Conservation (phyloP, 1,140 invertebrate genomes). For the Drosophila jambulina region DNA sequence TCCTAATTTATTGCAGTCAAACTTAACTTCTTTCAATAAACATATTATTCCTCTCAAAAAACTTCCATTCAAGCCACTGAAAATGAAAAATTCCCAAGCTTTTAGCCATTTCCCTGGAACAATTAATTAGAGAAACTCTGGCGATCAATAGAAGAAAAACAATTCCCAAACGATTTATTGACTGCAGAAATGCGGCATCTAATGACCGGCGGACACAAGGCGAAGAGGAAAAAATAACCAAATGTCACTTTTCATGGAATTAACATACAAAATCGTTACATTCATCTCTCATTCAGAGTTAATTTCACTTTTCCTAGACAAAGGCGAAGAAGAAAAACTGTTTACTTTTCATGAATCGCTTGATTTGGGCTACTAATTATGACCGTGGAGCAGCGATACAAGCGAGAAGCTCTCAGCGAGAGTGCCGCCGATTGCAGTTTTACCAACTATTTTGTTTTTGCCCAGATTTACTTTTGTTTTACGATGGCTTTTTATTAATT, state of each 20-base stretch:
- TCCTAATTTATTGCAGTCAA: no score
- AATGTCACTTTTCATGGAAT: conserved; percentile 67
- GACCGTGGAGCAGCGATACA: background rate
- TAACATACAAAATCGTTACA: conserved; percentile 52
- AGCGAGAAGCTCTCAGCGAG: conserved; percentile 30
- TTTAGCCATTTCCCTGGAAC: conserved; percentile 2
- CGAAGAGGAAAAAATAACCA: conserved; percentile 23
- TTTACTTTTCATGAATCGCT: conserved; percentile 61
- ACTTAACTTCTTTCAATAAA: background rate
- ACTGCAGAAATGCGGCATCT: conserved; percentile 15
- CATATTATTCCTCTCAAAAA: background rate
- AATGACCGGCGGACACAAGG: conserved; percentile 23
- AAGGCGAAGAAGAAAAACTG: conserved; percentile 69
- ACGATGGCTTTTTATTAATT: conserved; percentile 65
- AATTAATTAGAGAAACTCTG: conserved; percentile 57
- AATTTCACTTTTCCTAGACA: conserved; percentile 78
- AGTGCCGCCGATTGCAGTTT: conserved; percentile 41
- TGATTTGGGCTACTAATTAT: conserved; percentile 74
- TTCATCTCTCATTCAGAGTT: conserved; percentile 16
- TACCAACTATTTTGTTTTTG: conserved; percentile 26
- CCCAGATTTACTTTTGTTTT: conserved; percentile 38
- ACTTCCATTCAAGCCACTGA: background rate
- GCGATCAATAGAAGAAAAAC: conserved; percentile 8
- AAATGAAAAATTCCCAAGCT: background rate
- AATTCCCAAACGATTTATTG: conserved; percentile 44